A percentile compares a stretch with the other conserved stretches of the same genome.
These are phyloP conservation scores for Pasiphila rectangulata DNA, from an alignment of 2,888 invertebrate species.

Conservation along the genomic window DNA sequence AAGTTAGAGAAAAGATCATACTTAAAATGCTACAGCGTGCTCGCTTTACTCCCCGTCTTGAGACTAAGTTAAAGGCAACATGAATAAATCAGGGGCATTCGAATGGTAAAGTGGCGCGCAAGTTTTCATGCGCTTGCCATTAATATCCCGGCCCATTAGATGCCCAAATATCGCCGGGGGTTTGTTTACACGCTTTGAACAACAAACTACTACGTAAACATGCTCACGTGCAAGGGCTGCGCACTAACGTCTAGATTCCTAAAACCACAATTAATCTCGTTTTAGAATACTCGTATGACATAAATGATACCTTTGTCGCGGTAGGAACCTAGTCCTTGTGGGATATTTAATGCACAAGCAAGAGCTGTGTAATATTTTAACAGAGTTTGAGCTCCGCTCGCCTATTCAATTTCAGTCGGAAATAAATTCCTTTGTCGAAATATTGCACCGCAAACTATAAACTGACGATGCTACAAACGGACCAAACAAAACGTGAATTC, in stretches of 20 bases:
- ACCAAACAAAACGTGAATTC: slow-evolving; percentile 38
- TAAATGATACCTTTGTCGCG: no score
- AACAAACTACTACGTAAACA: no score
- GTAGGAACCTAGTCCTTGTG: no score
- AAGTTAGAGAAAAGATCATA: slow-evolving; percentile 1
- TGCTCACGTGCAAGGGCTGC: no score
- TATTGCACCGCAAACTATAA: slow-evolving; percentile 42
- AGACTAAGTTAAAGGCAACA: slow-evolving; percentile 30
- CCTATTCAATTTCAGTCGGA: slow-evolving; percentile 50
- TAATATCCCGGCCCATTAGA: slow-evolving; percentile 4
- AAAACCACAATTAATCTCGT: no score
- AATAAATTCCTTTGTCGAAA: slow-evolving; percentile 53
- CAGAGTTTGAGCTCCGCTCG: slow-evolving; percentile 22
- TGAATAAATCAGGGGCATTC: slow-evolving; percentile 33
- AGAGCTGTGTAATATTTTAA: slow-evolving; percentile 25
- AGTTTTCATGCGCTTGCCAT: slow-evolving; percentile 2
- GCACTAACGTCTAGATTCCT: no score
- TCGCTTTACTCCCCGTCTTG: slow-evolving; percentile 3
- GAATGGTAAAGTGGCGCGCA: slow-evolving; percentile 8
- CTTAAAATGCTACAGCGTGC: not conserved
- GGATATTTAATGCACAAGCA: no score
- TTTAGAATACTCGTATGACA: no score
- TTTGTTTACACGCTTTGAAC: not conserved
- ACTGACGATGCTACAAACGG: slow-evolving; percentile 34
- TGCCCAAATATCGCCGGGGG: not conserved